A percentile compares a stretch with the other conserved stretches of the same genome.
Evolutionary conservation across 2,888 invertebrate species (phyloP).

Genomic region (Tinea pellionella): DNA sequence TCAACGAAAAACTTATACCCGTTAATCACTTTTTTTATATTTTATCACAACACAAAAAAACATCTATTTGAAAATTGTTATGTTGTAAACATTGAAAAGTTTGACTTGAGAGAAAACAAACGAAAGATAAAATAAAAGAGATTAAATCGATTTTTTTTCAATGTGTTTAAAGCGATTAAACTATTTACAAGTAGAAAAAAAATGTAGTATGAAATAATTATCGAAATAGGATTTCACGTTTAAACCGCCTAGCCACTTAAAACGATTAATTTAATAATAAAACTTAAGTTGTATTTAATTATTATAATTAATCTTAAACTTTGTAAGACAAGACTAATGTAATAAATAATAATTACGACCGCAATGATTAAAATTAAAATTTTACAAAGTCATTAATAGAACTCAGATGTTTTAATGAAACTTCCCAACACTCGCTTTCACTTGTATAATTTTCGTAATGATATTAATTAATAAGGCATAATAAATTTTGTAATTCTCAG

Average conservation of each 20-base stretch:
- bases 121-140: too few relatives aligned
- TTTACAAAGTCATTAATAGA: background rate
- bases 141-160: too few relatives aligned
- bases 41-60: background rate
- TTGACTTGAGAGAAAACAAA: too few relatives aligned
- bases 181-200: too few relatives aligned
- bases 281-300: background rate
- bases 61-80: too few relatives aligned
- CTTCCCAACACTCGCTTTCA: background rate
- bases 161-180: too few relatives aligned
- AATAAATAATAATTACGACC: background rate
- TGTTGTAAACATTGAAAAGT: too few relatives aligned
- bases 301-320: background rate
- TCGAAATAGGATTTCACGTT: too few relatives aligned
- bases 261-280: background rate
- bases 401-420: background rate
- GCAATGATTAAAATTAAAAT: background rate
- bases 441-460: background rate
- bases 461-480: constrained; percentile 3
- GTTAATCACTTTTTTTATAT: background rate
- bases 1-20: background rate
- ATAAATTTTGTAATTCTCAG: constrained; percentile 8
- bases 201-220: too few relatives aligned
- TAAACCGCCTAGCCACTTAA: too few relatives aligned
- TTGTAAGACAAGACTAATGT: background rate